Evolutionary conservation across 2,797 vertebrate genomes (phyloP).

Genomic region (Phyllotis vaccarum): DNA sequence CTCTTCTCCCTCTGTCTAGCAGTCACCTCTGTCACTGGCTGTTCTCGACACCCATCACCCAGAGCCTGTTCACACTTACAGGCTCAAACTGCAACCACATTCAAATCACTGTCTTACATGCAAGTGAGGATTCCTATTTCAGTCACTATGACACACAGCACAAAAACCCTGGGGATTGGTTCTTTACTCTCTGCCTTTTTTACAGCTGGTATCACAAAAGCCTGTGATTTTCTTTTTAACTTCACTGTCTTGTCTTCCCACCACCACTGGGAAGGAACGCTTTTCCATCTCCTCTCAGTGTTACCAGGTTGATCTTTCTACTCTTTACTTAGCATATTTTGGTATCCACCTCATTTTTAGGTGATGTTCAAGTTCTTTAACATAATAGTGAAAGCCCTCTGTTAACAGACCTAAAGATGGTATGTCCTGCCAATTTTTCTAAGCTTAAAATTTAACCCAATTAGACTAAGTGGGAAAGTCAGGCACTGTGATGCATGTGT

Average conservation of each 20-base stretch:
- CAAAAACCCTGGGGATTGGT: no score
- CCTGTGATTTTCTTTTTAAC: background rate
- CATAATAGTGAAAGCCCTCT: background rate
- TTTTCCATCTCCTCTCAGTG: background rate
- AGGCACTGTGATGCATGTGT: background rate
- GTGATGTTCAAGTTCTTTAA: constrained; percentile 21
- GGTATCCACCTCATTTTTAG: background rate
- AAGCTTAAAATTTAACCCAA: constrained; percentile 5
- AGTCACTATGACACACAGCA: background rate
- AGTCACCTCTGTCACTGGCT: background rate
- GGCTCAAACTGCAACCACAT: background rate
- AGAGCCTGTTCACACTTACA: background rate
- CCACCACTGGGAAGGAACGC: background rate
- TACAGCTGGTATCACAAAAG: background rate
- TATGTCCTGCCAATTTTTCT: background rate
- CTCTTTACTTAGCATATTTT: background rate
- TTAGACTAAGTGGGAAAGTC: background rate
- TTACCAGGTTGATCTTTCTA: background rate
- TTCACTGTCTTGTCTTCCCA: background rate
- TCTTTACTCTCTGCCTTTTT: background rate
- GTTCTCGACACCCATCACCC: background rate
- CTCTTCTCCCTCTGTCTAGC: no score
- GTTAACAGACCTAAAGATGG: background rate
- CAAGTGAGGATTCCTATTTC: background rate
- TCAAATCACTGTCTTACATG: background rate